Evolutionary conservation across 2,888 invertebrate species (phyloP).

Genomic region (Heliconius sara): DNA sequence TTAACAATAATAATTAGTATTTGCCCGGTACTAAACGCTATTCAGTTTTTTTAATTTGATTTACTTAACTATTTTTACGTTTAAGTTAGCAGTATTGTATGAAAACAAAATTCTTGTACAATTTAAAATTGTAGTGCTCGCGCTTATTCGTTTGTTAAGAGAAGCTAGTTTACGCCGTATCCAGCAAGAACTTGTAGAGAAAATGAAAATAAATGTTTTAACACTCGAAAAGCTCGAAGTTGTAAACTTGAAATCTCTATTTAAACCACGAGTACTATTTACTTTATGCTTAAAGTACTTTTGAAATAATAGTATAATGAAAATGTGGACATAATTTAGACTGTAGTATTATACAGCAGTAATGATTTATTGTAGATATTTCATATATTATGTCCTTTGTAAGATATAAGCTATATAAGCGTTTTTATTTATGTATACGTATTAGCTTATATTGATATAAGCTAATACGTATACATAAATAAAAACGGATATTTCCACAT

Average conservation of each 20-base stretch:
- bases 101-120: neutral
- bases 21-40: neutral
- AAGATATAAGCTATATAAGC: too few relatives aligned
- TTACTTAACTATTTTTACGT: neutral
- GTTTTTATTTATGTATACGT: too few relatives aligned
- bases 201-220: slow-evolving; percentile 7
- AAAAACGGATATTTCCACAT: too few relatives aligned
- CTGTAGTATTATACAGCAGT: neutral
- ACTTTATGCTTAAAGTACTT: neutral
- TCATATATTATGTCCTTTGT: too few relatives aligned
- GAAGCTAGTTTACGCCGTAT: neutral
- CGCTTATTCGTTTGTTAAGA: neutral
- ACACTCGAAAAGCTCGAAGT: slow-evolving; percentile 6
- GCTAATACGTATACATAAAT: too few relatives aligned
- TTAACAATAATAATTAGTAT: too few relatives aligned
- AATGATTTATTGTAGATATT: too few relatives aligned
- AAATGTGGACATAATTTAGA: neutral
- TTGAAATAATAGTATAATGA: neutral
- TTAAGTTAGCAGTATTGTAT: neutral
- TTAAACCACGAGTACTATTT: neutral
- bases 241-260: slow-evolving; percentile 1
- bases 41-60: neutral
- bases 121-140: neutral
- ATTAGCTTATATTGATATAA: too few relatives aligned
- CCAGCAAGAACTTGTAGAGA: neutral